Conservation (phyloP, 2,888 invertebrate species). For the Acronicta psi region DNA sequence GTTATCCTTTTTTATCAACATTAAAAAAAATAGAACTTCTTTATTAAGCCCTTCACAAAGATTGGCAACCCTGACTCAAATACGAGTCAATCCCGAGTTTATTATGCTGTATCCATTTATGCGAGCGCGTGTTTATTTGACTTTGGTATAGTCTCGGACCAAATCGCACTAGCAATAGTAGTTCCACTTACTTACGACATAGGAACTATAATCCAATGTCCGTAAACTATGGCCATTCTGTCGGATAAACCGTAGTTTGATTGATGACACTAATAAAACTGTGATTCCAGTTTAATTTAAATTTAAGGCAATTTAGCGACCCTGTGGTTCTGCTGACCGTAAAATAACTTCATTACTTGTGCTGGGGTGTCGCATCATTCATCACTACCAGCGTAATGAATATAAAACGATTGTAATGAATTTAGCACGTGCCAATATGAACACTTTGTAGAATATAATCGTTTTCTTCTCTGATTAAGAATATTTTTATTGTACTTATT, state of each 20-base stretch:
- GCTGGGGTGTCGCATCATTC: constrained; percentile 72
- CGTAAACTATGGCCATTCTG: constrained; percentile 59
- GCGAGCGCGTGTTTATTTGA: constrained; percentile 86
- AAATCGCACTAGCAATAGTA: constrained; percentile 64
- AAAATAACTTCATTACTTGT: constrained; percentile 81
- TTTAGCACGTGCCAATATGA: constrained; percentile 20
- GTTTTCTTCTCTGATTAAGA: too few species aligned
- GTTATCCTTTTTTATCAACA: too few species aligned
- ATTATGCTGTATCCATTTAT: constrained; percentile 84
- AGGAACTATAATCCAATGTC: constrained; percentile 71
- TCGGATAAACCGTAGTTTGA: constrained; percentile 83
- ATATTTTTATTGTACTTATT: too few species aligned
- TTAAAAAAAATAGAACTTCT: constrained; percentile 3
- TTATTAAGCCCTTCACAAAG: not conserved
- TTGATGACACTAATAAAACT: constrained; percentile 88
- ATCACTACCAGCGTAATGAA: constrained; percentile 65
- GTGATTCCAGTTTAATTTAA: constrained; percentile 89
- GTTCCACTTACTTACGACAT: constrained; percentile 61
- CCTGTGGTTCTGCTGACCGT: constrained; percentile 83
- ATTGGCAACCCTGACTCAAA: constrained; percentile 66
- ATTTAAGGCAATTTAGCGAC: constrained; percentile 87
- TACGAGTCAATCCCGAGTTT: constrained; percentile 84
- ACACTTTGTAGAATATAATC: not conserved
- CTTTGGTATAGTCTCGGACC: constrained; percentile 76
- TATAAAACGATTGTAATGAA: constrained; percentile 39